Evolutionary conservation across 2,888 invertebrate genomes (phyloP).

Genomic region (Ochlodes sylvanus): DNA sequence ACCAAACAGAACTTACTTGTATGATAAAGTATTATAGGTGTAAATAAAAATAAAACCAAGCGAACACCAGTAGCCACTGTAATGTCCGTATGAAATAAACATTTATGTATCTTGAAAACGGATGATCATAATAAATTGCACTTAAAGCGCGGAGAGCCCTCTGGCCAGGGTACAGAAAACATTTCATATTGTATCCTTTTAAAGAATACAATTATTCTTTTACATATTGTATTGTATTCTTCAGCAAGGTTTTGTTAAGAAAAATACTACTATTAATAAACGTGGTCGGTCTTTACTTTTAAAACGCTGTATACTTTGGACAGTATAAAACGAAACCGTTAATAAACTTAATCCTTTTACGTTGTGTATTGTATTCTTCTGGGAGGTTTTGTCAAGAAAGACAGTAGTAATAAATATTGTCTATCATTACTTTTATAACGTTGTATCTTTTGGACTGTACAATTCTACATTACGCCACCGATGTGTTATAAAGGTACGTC

Average conservation of each 20-base stretch:
- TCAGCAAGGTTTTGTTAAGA: background rate
- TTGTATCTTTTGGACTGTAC: too few species aligned
- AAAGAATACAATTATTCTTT: background rate
- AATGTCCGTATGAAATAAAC: slow-evolving; percentile 18
- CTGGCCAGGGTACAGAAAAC: background rate
- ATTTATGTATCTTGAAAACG: slow-evolving; percentile 10
- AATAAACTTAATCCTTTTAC: too few species aligned
- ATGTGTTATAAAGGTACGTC: too few species aligned
- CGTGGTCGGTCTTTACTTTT: too few species aligned
- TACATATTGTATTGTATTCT: background rate
- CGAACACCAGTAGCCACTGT: slow-evolving; percentile 24
- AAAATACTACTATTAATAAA: background rate
- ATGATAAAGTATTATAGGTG: slow-evolving; percentile 11
- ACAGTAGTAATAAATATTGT: too few species aligned
- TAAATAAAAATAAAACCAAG: slow-evolving; percentile 14
- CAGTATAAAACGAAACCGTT: too few species aligned
- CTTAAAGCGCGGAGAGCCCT: background rate
- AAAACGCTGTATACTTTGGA: too few species aligned
- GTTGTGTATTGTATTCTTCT: too few species aligned
- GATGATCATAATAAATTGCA: background rate
- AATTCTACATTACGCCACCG: too few species aligned
- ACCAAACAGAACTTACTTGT: slow-evolving; percentile 1
- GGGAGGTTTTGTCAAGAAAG: too few species aligned
- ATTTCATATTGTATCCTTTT: background rate
- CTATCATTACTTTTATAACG: too few species aligned